Evolutionary conservation across 23 tunicate species (phyloP).

Genomic region (Oikopleura vanhoeffeni): DNA sequence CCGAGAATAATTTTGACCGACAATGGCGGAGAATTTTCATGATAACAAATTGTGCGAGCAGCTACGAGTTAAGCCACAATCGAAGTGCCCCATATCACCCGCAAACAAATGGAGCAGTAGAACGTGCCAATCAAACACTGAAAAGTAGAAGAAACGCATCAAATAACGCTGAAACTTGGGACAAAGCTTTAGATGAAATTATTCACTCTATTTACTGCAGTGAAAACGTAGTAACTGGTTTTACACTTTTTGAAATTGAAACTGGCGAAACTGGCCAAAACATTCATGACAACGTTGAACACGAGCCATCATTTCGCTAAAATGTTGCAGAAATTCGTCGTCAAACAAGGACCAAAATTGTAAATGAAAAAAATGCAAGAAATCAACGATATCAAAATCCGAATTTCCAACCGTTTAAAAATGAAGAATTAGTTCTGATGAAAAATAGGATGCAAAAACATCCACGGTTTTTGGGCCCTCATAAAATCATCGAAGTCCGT

Average conservation of each 20-base stretch:
- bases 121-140: not conserved
- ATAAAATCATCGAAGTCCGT: not conserved
- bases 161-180: not conserved
- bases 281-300: not conserved
- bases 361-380: not conserved
- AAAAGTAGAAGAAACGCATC: not conserved
- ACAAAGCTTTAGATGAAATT: not conserved
- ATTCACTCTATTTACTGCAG: not conserved
- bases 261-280: not conserved
- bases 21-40: not conserved
- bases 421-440: not conserved
- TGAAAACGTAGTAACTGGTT: not conserved
- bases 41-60: too few species aligned
- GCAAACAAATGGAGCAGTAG: not conserved
- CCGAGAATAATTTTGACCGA: not conserved
- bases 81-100: not conserved
- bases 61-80: too few species aligned
- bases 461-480: not conserved
- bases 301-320: not conserved
- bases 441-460: not conserved
- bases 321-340: not conserved
- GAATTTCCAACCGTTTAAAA: not conserved
- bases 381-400: not conserved
- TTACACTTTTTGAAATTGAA: not conserved
- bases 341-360: not conserved